These are phyloP conservation scores for Phoenicopterus ruber DNA, from an alignment of 2,113 vertebrate species.

Conservation along the genomic window DNA sequence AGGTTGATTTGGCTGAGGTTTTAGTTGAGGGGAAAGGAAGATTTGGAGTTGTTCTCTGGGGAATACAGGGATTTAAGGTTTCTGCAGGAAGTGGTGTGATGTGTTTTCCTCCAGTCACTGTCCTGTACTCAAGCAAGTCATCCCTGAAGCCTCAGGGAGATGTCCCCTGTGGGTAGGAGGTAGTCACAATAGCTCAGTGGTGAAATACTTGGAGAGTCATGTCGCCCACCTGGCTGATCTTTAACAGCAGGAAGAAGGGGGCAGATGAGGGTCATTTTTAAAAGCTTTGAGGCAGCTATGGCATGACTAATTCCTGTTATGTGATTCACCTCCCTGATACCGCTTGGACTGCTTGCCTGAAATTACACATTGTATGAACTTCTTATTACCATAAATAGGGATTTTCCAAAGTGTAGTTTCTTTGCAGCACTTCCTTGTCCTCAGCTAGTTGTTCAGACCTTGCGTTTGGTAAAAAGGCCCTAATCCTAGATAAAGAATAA, in stretches of 20 bases:
- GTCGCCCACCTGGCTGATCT: not conserved
- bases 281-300: not conserved
- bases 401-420: not conserved
- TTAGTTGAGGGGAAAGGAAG: not conserved
- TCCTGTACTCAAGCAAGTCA: not conserved
- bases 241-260: not conserved
- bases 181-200: not conserved
- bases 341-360: not conserved
- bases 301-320: conserved; percentile 30
- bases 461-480: not conserved
- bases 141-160: not conserved
- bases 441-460: not conserved
- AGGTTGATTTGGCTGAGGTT: not conserved
- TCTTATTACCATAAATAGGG: conserved; percentile 12
- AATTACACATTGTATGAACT: not conserved
- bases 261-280: not conserved
- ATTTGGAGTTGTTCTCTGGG: not conserved
- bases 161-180: not conserved
- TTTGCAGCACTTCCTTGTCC: not conserved
- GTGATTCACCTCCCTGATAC: conserved; percentile 35
- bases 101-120: not conserved
- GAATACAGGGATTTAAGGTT: not conserved
- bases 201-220: not conserved
- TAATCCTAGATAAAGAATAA: not conserved
- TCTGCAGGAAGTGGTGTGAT: not conserved